These are phyloP conservation scores for Rhopilema esculentum DNA, from an alignment of 30 jellyfish, hydroid and myxozoan species.

Conservation along the genomic window DNA sequence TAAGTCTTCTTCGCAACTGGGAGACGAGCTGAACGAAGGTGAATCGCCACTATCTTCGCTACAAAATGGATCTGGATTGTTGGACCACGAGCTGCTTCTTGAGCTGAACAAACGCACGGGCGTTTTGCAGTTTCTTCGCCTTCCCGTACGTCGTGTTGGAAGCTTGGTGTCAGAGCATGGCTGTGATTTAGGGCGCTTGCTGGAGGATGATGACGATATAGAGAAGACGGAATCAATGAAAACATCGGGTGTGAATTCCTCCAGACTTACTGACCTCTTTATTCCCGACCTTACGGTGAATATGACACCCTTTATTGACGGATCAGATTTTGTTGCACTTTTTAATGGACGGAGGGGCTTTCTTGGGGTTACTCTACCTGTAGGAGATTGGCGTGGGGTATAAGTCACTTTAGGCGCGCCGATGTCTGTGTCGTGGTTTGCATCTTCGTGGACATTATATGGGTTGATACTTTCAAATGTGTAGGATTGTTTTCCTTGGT, in stretches of 20 bases:
- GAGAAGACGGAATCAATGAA: conserved; percentile 67
- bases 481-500: conserved; percentile 22
- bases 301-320: conserved; percentile 74
- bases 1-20: conserved; percentile 57
- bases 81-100: conserved; percentile 35
- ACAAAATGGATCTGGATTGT: conserved; percentile 51
- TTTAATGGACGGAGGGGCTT: conserved; percentile 80
- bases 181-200: conserved; percentile 66
- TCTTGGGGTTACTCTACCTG: conserved; percentile 79
- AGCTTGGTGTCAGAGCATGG: conserved; percentile 74
- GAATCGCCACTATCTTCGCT: conserved; percentile 70
- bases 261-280: conserved; percentile 63
- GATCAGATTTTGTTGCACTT: conserved; percentile 78
- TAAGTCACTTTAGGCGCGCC: conserved; percentile 21
- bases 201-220: conserved; percentile 24
- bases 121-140: conserved; percentile 73
- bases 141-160: conserved; percentile 45
- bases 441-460: not conserved
- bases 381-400: conserved; percentile 49
- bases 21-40: conserved; percentile 45
- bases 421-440: not conserved
- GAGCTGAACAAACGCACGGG: conserved; percentile 71
- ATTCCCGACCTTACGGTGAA: conserved; percentile 74
- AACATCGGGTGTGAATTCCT: conserved; percentile 69
- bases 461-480: conserved; percentile 37